phyloP scores from a whole-genome alignment of 2,888 invertebrate species.

The Brenthis ino region DNA sequence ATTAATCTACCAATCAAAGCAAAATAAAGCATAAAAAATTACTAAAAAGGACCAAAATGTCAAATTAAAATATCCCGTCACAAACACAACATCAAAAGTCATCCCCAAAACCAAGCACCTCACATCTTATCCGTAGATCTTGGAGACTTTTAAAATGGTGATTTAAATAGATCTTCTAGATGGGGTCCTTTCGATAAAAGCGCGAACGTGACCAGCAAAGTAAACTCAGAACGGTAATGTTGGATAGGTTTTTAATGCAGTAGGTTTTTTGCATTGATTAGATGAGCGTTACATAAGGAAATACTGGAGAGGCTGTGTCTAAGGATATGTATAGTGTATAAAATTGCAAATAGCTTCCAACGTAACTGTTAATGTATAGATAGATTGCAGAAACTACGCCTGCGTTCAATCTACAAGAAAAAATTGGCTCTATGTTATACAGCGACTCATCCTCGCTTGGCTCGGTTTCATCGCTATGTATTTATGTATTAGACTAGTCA shows the following conservation, averaged over 20 bases:
- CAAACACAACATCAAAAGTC: not conserved
- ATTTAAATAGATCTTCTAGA: slow-evolving; percentile 42
- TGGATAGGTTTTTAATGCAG: slow-evolving; percentile 25
- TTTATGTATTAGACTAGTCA: too few relatives aligned
- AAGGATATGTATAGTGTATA: not conserved
- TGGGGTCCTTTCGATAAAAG: slow-evolving; percentile 40
- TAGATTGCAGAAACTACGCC: too few relatives aligned
- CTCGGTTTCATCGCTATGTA: too few relatives aligned
- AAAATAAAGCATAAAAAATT: too few relatives aligned
- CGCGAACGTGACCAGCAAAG: slow-evolving; percentile 36
- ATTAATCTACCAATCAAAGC: too few relatives aligned
- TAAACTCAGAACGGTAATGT: slow-evolving; percentile 28
- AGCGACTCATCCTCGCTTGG: too few relatives aligned
- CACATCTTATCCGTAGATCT: slow-evolving; percentile 34
- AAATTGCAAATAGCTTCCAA: not conserved
- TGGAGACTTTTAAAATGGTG: slow-evolving; percentile 37
- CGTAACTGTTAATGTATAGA: too few relatives aligned
- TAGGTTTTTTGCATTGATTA: slow-evolving; percentile 29
- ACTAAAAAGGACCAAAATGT: too few relatives aligned
- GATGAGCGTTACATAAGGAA: slow-evolving; percentile 9
- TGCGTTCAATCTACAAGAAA: too few relatives aligned
- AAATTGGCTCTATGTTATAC: too few relatives aligned
- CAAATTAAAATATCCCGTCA: not conserved
- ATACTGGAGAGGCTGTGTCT: not conserved
- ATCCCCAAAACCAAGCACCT: not conserved